Evolutionary conservation across 2,888 invertebrate species (phyloP).

Genomic region (Strigamia maritima): DNA sequence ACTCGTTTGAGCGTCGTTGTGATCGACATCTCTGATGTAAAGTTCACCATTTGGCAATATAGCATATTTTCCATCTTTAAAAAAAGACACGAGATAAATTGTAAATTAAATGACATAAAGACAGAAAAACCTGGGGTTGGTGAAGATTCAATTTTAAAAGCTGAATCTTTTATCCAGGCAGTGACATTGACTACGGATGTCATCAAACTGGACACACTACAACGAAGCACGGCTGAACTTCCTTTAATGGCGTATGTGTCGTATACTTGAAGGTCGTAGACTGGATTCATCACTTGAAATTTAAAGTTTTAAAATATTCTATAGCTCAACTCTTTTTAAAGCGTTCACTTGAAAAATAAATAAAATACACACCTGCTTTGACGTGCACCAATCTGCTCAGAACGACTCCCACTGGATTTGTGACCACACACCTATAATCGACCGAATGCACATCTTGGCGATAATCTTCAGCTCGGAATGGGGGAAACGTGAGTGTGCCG

Average conservation of each 20-base stretch:
- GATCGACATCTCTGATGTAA: conserved; percentile 23
- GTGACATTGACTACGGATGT: neutral
- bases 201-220: conserved; percentile 21
- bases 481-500: conserved; percentile 50
- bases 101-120: neutral
- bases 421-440: conserved; percentile 50
- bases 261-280: conserved; percentile 35
- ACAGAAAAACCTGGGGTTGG: conserved; percentile 4
- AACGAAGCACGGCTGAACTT: conserved; percentile 23
- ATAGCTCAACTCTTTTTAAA: neutral
- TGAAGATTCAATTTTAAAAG: conserved; percentile 35
- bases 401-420: conserved; percentile 49
- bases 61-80: conserved; percentile 33
- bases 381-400: conserved; percentile 50
- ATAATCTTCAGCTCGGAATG: conserved; percentile 48
- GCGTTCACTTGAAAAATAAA: neutral
- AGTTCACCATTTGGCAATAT: conserved; percentile 24
- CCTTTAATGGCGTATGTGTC: conserved; percentile 36
- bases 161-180: conserved; percentile 35
- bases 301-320: neutral
- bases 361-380: conserved; percentile 48
- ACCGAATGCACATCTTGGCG: conserved; percentile 48
- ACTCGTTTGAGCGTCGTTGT: conserved; percentile 25
- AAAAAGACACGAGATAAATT: neutral
- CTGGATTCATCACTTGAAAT: conserved; percentile 28